Evolutionary conservation across 2,888 invertebrate species (phyloP), one percentile per base, ranked within the genome.

Genomic region (Drosophila yooni): DNA sequence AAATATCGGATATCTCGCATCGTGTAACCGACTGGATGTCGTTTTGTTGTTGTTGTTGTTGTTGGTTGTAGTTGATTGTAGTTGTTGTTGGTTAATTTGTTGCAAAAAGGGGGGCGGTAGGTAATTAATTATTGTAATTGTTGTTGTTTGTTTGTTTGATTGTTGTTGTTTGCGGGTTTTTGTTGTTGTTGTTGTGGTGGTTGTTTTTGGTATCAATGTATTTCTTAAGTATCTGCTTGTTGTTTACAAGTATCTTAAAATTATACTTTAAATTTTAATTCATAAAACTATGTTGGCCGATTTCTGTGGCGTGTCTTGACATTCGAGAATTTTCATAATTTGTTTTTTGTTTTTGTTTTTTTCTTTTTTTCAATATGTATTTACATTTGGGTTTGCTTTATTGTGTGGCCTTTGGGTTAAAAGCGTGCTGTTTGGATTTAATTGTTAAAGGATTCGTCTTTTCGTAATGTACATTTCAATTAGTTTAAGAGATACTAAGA

Each of bases 1-100:
- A 96, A 97, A 96, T 98, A 98, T 94, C 97, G 96, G 95, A 98
- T 98, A 96, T 98, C 98, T 95, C 96, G 96, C 97, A 97, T 98
- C 95, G 98, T 98, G 96, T 98, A 98, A 96, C 98, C 98, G 96
- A 98, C 98, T 98, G 88, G 91, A 65, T 64, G 79, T 74, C 60
- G 85, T 68, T 11, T 68, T 8, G 72, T 83, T 38, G 79, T 79
- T 52, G 83, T 79, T 54, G 83, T 78, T 67, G 71, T 52, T 59
- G 74, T 64, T 38, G 62, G 59, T 54, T n/a, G 79, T 77, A 57
- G 82, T 78, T 11, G 73, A 59, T 54, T n/a, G 75, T 74, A 61
- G 70, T 85, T 40, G 70, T 82, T 40, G 84, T 86, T 58, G 79
- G 36, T 54, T 54, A 54, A 18, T 79, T 88, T 65, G 64, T 88